Evolutionary conservation across 2,888 invertebrate genomes (phyloP).

Genomic region (Heliothis peltigera): DNA sequence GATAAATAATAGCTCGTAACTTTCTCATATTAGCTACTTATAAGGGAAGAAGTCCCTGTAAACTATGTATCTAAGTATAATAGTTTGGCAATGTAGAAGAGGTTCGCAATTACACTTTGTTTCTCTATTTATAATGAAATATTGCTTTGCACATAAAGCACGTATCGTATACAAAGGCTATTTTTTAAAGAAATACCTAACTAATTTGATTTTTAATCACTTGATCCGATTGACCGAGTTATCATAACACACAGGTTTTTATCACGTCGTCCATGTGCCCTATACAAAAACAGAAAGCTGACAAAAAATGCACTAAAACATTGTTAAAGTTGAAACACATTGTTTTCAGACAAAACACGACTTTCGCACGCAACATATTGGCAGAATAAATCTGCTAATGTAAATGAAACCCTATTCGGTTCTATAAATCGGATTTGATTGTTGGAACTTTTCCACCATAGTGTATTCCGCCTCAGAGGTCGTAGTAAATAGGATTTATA

Average conservation of each 20-base stretch:
- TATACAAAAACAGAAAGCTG: no score
- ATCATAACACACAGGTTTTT: no score
- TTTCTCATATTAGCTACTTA: conserved; percentile 57
- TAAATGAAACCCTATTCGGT: conserved; percentile 49
- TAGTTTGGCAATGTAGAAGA: conserved; percentile 47
- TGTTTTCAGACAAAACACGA: conserved; percentile 21
- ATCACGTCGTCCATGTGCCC: no score
- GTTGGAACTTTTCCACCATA: conserved; percentile 49
- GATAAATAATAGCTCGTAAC: conserved; percentile 62
- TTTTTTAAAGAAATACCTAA: no score
- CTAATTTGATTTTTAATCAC: no score
- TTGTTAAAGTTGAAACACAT: background rate
- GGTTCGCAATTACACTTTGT: conserved; percentile 47
- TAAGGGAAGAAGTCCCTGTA: conserved; percentile 43
- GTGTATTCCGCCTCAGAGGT: conserved; percentile 39
- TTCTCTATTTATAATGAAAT: conserved; percentile 37
- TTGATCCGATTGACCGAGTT: no score
- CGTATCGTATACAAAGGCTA: no score
- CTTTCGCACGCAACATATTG: conserved; percentile 35
- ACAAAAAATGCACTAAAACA: background rate
- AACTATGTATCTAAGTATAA: conserved; percentile 55
- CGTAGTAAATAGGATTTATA: conserved; percentile 54
- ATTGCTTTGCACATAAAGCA: no score
- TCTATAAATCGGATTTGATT: conserved; percentile 45
- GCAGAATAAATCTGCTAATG: conserved; percentile 48